Evolutionary conservation across 1,140 invertebrate species (phyloP).

Genomic region (Nasonia vitripennis): DNA sequence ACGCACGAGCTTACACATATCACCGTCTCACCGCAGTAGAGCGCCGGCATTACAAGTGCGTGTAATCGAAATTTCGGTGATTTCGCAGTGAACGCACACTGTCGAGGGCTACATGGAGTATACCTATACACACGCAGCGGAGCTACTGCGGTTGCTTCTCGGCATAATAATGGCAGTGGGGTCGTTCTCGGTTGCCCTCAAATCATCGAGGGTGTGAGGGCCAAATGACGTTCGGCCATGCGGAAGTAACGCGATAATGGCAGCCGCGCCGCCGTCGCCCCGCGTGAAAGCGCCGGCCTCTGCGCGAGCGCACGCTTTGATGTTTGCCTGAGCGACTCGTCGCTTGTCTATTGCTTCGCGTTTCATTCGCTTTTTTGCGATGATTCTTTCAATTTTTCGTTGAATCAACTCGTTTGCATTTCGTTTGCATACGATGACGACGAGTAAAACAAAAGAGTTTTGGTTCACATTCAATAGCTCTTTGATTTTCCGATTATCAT

Average conservation of each 20-base stretch:
- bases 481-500: too few relatives aligned
- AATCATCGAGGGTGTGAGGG: constrained; percentile 68
- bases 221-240: constrained; percentile 68
- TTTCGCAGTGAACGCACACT: neutral
- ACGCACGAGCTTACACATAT: neutral
- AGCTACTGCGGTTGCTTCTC: neutral
- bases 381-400: neutral
- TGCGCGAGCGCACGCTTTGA: constrained; percentile 65
- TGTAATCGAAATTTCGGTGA: constrained; percentile 13
- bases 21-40: too few relatives aligned
- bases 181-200: constrained; percentile 69
- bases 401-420: neutral
- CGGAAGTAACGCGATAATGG: constrained; percentile 71
- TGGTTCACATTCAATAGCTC: too few relatives aligned
- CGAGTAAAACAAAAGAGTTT: too few relatives aligned
- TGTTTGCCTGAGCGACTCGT: constrained; percentile 52
- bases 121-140: neutral
- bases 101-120: neutral
- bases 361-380: neutral
- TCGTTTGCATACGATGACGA: too few relatives aligned
- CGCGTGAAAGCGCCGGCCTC: constrained; percentile 64
- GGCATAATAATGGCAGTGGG: constrained; percentile 41
- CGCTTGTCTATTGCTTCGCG: neutral
- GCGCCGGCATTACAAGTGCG: neutral
- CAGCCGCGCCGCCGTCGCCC: constrained; percentile 42